A percentile compares a stretch with the other conserved stretches of the same genome.
phyloP scores from a whole-genome alignment of 2,113 vertebrate species.

The Catharus fuscescens region DNA sequence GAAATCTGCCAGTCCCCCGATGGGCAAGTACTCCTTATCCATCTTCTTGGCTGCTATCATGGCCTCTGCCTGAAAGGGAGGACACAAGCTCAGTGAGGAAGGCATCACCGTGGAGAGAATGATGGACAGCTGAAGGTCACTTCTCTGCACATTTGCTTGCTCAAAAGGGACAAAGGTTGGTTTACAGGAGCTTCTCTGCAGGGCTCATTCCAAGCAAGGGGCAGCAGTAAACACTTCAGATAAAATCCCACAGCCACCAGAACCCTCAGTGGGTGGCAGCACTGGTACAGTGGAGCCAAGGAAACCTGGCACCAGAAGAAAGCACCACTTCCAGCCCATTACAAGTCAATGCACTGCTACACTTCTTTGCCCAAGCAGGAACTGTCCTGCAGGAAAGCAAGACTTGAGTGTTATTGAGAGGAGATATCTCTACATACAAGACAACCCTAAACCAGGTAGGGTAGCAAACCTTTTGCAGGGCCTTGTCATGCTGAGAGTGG shows the following conservation, averaged over 20 bases:
- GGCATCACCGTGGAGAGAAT: rapidly evolving
- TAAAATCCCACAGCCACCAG: not conserved
- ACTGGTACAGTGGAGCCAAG: not conserved
- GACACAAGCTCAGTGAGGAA: not conserved
- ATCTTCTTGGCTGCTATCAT: constrained; percentile 86
- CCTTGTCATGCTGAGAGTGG: not conserved
- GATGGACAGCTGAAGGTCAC: not conserved
- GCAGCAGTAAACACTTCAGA: not conserved
- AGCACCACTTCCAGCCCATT: not conserved
- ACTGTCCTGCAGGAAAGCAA: not conserved
- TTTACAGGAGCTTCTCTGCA: not conserved
- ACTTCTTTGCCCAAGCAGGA: not conserved
- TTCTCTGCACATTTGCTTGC: not conserved
- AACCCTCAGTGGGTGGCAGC: not conserved
- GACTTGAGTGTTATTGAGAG: not conserved
- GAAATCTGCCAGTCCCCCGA: constrained; percentile 86
- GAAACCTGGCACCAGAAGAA: not conserved
- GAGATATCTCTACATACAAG: not conserved
- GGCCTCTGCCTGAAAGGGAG: constrained; percentile 83
- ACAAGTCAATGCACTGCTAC: not conserved
- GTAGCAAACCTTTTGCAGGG: not conserved
- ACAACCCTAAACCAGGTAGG: not conserved
- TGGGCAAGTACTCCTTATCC: constrained; percentile 94
- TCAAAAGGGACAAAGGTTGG: not conserved
- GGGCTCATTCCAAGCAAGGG: not conserved